These are phyloP conservation scores for western clawed frog (Xenopus tropicalis) DNA, from an alignment of 2,113 vertebrate genomes.

Conservation along the genomic window UCB_Xtro_10.0 CM004450.2:75439501-75440000, in stretches of 20 bases:
- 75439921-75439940: too few species aligned
- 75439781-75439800: conserved; percentile 83
- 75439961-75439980: too few species aligned
- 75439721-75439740: too few species aligned
- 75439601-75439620: conserved; percentile 71
- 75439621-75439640: neutral
- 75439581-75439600: conserved; percentile 74
- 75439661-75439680: too few species aligned
- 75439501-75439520: conserved; percentile 86
- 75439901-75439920: too few species aligned
- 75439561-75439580: conserved; percentile 61
- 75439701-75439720: too few species aligned
- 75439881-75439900: too few species aligned
- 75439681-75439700: too few species aligned
- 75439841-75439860: neutral
- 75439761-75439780: conserved; percentile 83
- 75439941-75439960: too few species aligned
- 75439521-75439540: conserved; percentile 73
- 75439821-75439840: conserved; percentile 60
- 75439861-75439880: too few species aligned
- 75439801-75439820: conserved; percentile 87
- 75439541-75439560: conserved; percentile 55
- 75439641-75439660: too few species aligned
- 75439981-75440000: conserved; percentile 77
- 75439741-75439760: conserved; percentile 72